Evolutionary conservation across 2,113 vertebrate species (phyloP).

Genomic region (Glaucidium brasilianum): DNA sequence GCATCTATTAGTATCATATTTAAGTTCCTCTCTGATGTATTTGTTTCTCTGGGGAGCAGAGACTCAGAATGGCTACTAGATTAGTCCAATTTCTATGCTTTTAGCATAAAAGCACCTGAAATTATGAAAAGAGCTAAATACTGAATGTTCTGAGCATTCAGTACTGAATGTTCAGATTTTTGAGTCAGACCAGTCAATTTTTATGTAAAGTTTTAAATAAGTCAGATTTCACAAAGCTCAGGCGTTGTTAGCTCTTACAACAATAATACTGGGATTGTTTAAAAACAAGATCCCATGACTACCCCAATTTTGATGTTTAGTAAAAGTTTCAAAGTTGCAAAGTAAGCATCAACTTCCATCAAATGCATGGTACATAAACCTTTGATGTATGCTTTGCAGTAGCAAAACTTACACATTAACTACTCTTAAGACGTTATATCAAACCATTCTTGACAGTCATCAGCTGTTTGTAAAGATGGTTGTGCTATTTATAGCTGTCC

Average conservation of each 20-base stretch:
- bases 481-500: not conserved
- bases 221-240: not conserved
- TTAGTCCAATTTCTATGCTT: not conserved
- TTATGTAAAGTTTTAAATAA: not conserved
- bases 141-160: not conserved
- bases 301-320: not conserved
- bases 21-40: not conserved
- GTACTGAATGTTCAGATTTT: not conserved
- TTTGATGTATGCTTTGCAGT: not conserved
- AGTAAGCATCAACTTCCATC: not conserved
- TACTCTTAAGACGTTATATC: not conserved
- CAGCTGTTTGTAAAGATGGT: not conserved
- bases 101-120: not conserved
- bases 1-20: not conserved
- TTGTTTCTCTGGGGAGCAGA: not conserved
- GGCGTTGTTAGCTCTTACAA: not conserved
- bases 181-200: not conserved
- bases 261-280: not conserved
- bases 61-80: not conserved
- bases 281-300: not conserved
- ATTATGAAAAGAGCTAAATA: not conserved
- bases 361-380: accelerated
- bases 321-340: not conserved
- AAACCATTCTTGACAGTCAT: not conserved
- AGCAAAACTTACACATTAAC: not conserved